Conservation (phyloP, 2,113 vertebrate species). For the Kryptolebias marmoratus region DNA sequence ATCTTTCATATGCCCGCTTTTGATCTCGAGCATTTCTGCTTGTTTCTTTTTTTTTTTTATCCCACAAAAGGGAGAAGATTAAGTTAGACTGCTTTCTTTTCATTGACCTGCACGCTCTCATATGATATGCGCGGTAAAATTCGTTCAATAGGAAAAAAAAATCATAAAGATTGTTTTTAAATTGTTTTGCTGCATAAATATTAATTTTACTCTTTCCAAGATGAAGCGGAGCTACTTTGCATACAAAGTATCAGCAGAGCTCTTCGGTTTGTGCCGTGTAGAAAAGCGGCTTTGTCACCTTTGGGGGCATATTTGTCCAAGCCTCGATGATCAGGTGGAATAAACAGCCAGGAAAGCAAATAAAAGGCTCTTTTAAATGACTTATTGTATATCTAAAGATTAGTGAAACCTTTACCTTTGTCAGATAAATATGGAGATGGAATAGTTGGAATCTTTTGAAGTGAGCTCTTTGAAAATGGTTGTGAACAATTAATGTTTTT, state of each 20-base stretch:
- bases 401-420: background rate
- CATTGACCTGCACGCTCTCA: slow-evolving; percentile 1
- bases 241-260: background rate
- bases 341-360: slow-evolving; percentile 9
- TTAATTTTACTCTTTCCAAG: slow-evolving; percentile 1
- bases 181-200: slow-evolving; percentile 9
- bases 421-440: background rate
- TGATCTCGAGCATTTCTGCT: slow-evolving; percentile 20
- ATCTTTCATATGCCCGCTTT: slow-evolving; percentile 16
- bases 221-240: background rate
- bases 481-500: too few relatives aligned
- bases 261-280: background rate
- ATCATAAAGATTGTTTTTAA: slow-evolving; percentile 1
- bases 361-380: background rate
- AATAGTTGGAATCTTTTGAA: background rate
- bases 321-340: background rate
- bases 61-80: slow-evolving; percentile 1
- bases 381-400: background rate
- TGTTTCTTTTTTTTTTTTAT: slow-evolving; percentile 21
- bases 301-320: slow-evolving; percentile 9
- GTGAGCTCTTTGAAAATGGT: too few relatives aligned
- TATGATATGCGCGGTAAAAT: background rate
- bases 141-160: background rate
- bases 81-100: slow-evolving; percentile 12
- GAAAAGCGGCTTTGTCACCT: slow-evolving; percentile 7